Conservation (phyloP, 2,797 vertebrate species). For the Antrozous pallidus region DNA sequence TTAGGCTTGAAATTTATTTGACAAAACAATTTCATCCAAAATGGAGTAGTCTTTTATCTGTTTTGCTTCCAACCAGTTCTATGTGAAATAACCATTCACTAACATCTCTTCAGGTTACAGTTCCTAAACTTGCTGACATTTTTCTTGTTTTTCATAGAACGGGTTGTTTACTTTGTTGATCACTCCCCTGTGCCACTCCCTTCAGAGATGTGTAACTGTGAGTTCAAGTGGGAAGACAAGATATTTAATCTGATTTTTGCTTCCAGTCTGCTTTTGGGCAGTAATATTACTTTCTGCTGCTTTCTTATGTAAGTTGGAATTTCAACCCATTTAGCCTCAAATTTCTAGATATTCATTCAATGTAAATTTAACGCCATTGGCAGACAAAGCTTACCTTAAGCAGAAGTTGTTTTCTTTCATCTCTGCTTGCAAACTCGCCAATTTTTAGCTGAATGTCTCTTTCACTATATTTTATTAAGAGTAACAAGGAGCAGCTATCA, state of each 20-base stretch:
- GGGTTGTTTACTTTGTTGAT: background rate
- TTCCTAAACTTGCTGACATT: background rate
- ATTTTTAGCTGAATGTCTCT: background rate
- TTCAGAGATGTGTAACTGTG: background rate
- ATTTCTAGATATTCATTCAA: background rate
- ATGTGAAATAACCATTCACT: background rate
- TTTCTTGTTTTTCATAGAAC: background rate
- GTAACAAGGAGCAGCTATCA: background rate
- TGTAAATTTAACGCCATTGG: conserved; percentile 21
- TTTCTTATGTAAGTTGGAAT: background rate
- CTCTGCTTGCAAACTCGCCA: background rate
- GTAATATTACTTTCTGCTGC: background rate
- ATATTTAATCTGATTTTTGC: background rate
- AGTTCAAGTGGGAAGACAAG: background rate
- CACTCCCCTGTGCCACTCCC: background rate
- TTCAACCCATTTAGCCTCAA: background rate
- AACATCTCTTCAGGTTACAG: background rate
- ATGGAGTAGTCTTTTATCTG: background rate
- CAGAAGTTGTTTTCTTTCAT: background rate
- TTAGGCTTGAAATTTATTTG: background rate
- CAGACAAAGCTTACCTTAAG: background rate
- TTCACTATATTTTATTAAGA: background rate
- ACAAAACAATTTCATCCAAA: background rate
- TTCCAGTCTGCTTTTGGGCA: background rate
- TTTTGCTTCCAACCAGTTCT: background rate